Evolutionary conservation across 2,113 vertebrate species (phyloP).

Genomic region (Apteryx owenii): DNA sequence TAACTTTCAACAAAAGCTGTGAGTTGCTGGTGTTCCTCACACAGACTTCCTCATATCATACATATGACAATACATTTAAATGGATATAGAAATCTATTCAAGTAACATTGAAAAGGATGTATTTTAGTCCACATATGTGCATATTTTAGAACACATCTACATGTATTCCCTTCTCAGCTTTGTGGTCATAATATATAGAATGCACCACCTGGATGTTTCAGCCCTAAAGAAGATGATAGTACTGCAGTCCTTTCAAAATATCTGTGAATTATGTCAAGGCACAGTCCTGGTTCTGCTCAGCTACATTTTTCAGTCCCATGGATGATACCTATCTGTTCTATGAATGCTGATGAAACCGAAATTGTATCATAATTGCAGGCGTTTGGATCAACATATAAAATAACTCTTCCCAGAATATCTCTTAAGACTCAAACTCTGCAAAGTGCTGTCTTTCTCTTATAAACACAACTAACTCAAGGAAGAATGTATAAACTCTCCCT

Average conservation of each 20-base stretch:
- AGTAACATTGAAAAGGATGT: not conserved
- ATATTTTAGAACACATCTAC: not conserved
- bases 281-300: not conserved
- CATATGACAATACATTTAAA: not conserved
- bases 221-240: not conserved
- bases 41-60: not conserved
- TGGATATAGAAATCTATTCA: not conserved
- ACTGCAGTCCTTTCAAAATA: slow-evolving; percentile 19
- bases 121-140: not conserved
- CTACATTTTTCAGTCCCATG: not conserved
- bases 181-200: not conserved
- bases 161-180: not conserved
- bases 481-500: slow-evolving; percentile 52
- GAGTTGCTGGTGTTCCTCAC: not conserved
- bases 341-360: not conserved
- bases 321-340: not conserved
- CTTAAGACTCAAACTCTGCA: not conserved
- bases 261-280: slow-evolving; percentile 16
- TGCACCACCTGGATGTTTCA: slow-evolving; percentile 1
- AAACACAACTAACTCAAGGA: slow-evolving; percentile 29
- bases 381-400: not conserved
- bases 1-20: not conserved
- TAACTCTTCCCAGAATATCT: slow-evolving; percentile 14
- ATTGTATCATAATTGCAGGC: not conserved
- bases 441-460: slow-evolving; percentile 28